Conservation (phyloP, 2,888 invertebrate genomes). For the Drosophila niveifrons region DNA sequence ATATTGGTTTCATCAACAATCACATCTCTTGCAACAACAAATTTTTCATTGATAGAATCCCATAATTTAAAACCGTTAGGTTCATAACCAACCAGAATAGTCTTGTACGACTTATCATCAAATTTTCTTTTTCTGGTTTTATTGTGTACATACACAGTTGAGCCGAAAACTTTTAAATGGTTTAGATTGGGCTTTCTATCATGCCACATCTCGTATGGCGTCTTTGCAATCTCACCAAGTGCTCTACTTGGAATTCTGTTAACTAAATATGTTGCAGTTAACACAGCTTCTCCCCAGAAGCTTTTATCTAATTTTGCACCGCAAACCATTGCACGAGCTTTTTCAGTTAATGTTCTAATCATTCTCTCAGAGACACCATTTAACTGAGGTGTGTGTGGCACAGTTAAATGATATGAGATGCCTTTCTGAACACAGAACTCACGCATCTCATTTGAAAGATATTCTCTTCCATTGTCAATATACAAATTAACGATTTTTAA, state of each 20-base stretch:
- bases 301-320: slow-evolving; percentile 7
- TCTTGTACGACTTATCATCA: no score
- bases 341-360: slow-evolving; percentile 3
- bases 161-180: no score
- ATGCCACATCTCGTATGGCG: no score
- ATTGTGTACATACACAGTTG: no score
- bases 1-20: no score
- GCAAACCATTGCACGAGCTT: slow-evolving; percentile 4
- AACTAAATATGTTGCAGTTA: slow-evolving; percentile 1
- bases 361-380: slow-evolving; percentile 10
- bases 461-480: neutral
- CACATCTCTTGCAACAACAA: no score
- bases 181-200: no score
- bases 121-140: no score
- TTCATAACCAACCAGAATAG: neutral
- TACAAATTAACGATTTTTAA: no score
- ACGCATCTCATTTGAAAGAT: slow-evolving; percentile 9
- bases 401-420: neutral
- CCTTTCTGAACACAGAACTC: slow-evolving; percentile 5
- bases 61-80: no score
- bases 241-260: neutral
- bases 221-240: neutral
- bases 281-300: slow-evolving; percentile 1
- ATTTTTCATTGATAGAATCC: no score
- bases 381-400: slow-evolving; percentile 15